These are phyloP conservation scores for Diabrotica undecimpunctata DNA, from an alignment of 1,140 invertebrate species.

Conservation along the genomic window DNA sequence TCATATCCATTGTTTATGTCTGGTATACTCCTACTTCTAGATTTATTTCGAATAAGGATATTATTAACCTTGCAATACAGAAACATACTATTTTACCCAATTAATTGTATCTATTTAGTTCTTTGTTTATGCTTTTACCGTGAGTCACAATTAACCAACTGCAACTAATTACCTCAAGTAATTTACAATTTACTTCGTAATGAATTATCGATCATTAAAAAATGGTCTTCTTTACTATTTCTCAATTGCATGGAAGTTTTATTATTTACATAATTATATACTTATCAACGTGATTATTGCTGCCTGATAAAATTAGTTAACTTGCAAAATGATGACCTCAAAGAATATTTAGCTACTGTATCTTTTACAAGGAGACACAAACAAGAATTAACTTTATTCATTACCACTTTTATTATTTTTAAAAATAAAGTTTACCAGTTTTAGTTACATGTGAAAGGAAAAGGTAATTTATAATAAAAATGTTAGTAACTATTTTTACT, in stretches of 20 bases:
- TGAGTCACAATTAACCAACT: conserved; percentile 18
- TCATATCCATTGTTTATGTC: neutral
- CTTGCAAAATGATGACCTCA: no score
- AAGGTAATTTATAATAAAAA: no score
- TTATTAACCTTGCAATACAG: conserved; percentile 18
- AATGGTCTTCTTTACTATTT: conserved; percentile 5
- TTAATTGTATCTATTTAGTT: conserved; percentile 16
- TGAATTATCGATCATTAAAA: conserved; percentile 5
- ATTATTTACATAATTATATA: no score
- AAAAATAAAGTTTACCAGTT: no score
- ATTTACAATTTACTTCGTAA: conserved; percentile 11
- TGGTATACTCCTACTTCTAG: neutral
- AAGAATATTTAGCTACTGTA: no score
- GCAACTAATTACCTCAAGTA: conserved; percentile 9
- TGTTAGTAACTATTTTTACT: no score
- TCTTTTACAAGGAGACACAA: no score
- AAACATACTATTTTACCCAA: conserved; percentile 12
- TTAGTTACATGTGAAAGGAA: no score
- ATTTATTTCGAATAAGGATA: neutral
- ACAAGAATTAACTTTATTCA: no score
- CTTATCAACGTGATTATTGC: no score
- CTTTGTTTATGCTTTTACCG: conserved; percentile 10
- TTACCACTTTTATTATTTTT: no score
- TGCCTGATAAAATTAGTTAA: no score
- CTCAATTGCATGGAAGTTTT: neutral